Base-by-base conservation (phyloP, 2,888 invertebrate species). In the Deroplatys truncata region DNA sequence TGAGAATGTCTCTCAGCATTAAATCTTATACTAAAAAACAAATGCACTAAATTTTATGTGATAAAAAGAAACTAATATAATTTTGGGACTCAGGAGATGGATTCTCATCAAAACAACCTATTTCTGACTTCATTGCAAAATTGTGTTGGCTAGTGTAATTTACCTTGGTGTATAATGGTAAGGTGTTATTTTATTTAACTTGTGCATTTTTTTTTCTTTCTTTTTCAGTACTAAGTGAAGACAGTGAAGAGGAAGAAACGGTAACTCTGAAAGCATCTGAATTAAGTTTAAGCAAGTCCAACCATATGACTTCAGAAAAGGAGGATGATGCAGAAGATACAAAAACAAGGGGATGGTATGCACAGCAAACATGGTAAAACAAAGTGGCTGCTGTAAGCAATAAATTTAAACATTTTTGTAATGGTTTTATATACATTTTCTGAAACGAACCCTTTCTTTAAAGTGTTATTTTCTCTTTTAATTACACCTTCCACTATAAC, bases 171-270 rank as follows among this genome's bases (percentile, higher is more conserved):
- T 43, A 35, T 35, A 35, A 35, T 43, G 13, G 10, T 43, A 13
- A 43, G 10, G 43, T 56, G 16, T 49, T 49, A 49, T 16, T 72
- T 20, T 72, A 20, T 72, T 72, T 72, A 9, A 72, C 3, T 0
- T 9, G 35, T 43, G 10, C 20, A 72, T 35, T 28, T 31, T 31
- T 49, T 8, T 85, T 25, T 35, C 15, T 31, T 31, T 49, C 28
- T 85, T 25, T 49, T 56, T 90, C 92, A 94, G 94, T 93, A 91
- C 91, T 94, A 89, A 93, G 93, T 91, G 94, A 92, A 31, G 93
- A 93, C 90, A 94, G 94, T 89, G 94, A 94, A 92, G 94, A 94
- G 91, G 94, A 94, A 92, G 92, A 92, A 82, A 93, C 92, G 4
- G 92, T 92, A 88, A 92, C 92, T 88, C 90, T 94, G 72, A 91